Conservation (phyloP, 2,797 vertebrate species). For the Rhincodon typus region DNA sequence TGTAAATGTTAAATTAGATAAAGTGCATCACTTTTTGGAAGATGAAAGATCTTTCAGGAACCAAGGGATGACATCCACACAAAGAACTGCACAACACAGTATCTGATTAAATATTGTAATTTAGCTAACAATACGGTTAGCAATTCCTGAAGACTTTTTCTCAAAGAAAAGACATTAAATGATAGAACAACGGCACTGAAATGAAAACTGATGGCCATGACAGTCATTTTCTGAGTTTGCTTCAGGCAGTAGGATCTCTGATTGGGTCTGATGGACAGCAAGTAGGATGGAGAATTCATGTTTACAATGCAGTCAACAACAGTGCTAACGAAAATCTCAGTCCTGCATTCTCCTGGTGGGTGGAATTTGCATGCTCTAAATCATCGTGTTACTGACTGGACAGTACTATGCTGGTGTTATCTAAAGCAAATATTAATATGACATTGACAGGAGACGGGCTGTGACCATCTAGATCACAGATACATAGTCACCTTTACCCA, state of each 20-base stretch:
- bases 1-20: slow-evolving; percentile 75
- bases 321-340: background rate
- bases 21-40: background rate
- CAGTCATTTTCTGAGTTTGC: background rate
- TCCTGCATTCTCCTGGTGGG: background rate
- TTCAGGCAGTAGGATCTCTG: background rate
- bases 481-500: background rate
- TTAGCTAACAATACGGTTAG: background rate
- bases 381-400: background rate
- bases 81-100: background rate
- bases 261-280: too few species aligned
- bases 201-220: background rate
- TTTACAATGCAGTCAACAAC: background rate
- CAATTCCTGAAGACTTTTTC: background rate
- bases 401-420: background rate
- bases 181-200: background rate
- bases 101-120: background rate
- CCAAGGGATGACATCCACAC: background rate
- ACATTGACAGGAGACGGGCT: background rate
- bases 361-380: background rate
- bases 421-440: too few species aligned
- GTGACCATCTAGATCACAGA: background rate
- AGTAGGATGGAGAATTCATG: background rate
- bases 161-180: background rate
- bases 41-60: background rate